Conservation (phyloP, 2,113 vertebrate genomes). For the Vombatus ursinus region DNA sequence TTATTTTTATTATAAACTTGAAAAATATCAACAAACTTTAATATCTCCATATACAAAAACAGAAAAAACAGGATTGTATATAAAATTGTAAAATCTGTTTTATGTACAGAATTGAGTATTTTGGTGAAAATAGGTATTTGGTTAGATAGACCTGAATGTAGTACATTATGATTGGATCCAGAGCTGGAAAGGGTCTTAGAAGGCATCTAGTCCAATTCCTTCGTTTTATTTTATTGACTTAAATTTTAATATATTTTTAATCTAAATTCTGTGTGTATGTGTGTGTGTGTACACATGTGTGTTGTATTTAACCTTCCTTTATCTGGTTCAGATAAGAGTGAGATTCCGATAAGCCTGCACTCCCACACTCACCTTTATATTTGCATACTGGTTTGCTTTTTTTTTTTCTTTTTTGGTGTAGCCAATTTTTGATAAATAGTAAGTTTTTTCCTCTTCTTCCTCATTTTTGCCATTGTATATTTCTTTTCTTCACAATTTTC, state of each 20-base stretch:
- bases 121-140: background rate
- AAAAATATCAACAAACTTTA: background rate
- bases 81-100: background rate
- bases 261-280: background rate
- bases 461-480: background rate
- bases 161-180: background rate
- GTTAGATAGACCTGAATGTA: background rate
- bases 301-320: background rate
- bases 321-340: background rate
- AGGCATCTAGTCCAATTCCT: background rate
- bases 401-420: background rate
- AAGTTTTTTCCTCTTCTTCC: background rate
- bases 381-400: background rate
- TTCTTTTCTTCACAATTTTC: background rate
- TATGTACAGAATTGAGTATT: background rate
- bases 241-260: background rate
- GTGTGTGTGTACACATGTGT: background rate
- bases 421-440: background rate
- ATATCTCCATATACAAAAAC: background rate
- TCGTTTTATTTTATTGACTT: background rate
- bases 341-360: background rate
- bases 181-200: background rate
- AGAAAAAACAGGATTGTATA: background rate
- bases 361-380: background rate
- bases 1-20: background rate